Conservation (phyloP, 2,888 invertebrate genomes). For the Camptogramma bilineatum region DNA sequence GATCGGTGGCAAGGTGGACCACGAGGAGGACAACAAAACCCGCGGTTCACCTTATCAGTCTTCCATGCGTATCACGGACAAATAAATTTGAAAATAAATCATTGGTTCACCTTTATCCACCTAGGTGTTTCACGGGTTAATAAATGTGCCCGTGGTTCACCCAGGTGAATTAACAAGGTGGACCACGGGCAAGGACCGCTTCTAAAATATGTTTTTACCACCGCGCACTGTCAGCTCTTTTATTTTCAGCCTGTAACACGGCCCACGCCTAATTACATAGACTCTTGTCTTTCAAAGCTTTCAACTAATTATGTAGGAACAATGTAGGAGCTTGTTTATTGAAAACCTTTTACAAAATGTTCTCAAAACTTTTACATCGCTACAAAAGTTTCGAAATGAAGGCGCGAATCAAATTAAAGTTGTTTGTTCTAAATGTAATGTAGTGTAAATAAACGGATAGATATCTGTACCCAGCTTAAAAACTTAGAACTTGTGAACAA, state of each 20-base stretch:
- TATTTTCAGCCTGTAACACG: not conserved
- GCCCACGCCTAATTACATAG: not conserved
- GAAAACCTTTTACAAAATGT: not conserved
- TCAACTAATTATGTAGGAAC: not conserved
- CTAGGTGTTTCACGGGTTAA: no score
- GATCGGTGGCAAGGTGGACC: no score
- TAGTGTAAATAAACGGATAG: conserved; percentile 15
- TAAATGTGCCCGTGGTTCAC: no score
- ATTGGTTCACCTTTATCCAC: no score
- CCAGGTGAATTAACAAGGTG: no score
- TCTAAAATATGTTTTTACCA: not conserved
- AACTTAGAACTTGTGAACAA: no score
- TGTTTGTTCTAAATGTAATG: conserved; percentile 12
- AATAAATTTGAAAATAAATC: no score
- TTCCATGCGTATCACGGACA: no score
- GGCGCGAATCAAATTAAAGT: not conserved
- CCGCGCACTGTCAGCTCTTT: not conserved
- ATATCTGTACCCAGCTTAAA: not conserved
- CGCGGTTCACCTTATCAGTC: no score
- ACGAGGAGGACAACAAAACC: no score
- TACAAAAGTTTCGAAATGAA: not conserved
- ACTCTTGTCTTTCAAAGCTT: not conserved
- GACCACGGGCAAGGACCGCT: no score
- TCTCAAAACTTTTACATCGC: conserved; percentile 1
- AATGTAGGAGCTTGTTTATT: conserved; percentile 1